These are phyloP conservation scores for Drosophila sproati DNA, from an alignment of 1,140 invertebrate species.

Conservation along the genomic window DNA sequence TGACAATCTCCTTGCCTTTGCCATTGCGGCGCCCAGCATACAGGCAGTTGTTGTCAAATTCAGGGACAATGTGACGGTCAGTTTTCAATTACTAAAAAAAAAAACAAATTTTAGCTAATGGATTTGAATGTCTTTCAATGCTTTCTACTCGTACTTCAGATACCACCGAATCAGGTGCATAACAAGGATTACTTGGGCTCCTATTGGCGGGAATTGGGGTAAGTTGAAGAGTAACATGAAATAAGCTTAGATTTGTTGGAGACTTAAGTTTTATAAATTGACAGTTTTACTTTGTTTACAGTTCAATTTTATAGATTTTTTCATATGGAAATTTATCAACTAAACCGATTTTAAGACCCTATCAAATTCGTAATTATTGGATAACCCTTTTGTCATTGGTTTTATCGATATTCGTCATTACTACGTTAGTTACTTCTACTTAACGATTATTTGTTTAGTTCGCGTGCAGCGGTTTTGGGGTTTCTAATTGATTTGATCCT, in stretches of 20 bases:
- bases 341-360: too few species aligned
- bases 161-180: slow-evolving; percentile 81
- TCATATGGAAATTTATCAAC: too few species aligned
- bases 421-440: neutral
- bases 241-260: too few species aligned
- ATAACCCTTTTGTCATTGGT: neutral
- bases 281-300: too few species aligned
- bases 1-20: slow-evolving; percentile 83
- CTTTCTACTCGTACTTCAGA: slow-evolving; percentile 47
- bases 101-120: neutral
- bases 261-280: too few species aligned
- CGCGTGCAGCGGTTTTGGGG: slow-evolving; percentile 17
- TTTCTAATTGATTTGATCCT: slow-evolving; percentile 42
- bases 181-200: slow-evolving; percentile 80
- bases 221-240: slow-evolving; percentile 16
- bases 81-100: slow-evolving; percentile 1
- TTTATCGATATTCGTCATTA: neutral
- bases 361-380: too few species aligned
- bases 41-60: slow-evolving; percentile 84
- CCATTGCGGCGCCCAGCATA: slow-evolving; percentile 81
- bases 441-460: slow-evolving; percentile 8
- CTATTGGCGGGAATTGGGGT: slow-evolving; percentile 84
- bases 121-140: slow-evolving; percentile 2
- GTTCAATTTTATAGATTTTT: too few species aligned
- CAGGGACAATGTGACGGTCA: slow-evolving; percentile 81